Base-by-base conservation (phyloP, 2,113 vertebrate species). In the Anolis sagrei region DNA sequence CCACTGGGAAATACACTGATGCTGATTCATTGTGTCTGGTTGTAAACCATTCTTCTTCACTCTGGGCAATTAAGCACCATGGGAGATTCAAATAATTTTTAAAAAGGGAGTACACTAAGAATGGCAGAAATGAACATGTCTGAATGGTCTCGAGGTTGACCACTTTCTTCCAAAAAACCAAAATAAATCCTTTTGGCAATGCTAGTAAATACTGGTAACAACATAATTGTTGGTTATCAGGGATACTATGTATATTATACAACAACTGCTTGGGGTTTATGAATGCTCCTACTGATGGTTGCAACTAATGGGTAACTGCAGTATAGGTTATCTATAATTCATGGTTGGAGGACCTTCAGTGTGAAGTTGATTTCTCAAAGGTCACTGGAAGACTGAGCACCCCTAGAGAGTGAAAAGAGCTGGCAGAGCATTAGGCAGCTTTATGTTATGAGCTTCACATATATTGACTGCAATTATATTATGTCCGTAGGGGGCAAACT, bases 381-480 rank as follows among this genome's bases (percentile, higher is more conserved):
- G 51, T 70, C 61, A 82, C 39, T 44, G 0, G 76, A 51, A 44
- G 86, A 73, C 29, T 44, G 54, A 85, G 19, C 75, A 75, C 49
- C 76, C 76, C 29, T 83, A 0, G 13, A 79, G 72, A 64, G 11
- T 27, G 27, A 80, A 16, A 18, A 19, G 78, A 29, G 10, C 2
- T 85, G 34, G 5, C 54, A 36, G 29, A 54, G 69, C 76, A 69
- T 48, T 39, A 29, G 3, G 61, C 11, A 51, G 32, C 49, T 84
- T 88, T 75, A 62, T 36, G 34, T 76, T 78, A 69, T 78, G 76
- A 85, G 9, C 76, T 82, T 74, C 21, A 69, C 8, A 86, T 32
- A 23, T 64, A 54, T 2, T 16, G 58, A 64, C n/a, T 82, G 27
- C 49, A 51, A 48, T 61, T 85, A 51, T 29, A 13, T 72, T 62